These are phyloP conservation scores for Neostethus bicornis DNA, from an alignment of 2,797 vertebrate genomes.

Conservation along the genomic window DNA sequence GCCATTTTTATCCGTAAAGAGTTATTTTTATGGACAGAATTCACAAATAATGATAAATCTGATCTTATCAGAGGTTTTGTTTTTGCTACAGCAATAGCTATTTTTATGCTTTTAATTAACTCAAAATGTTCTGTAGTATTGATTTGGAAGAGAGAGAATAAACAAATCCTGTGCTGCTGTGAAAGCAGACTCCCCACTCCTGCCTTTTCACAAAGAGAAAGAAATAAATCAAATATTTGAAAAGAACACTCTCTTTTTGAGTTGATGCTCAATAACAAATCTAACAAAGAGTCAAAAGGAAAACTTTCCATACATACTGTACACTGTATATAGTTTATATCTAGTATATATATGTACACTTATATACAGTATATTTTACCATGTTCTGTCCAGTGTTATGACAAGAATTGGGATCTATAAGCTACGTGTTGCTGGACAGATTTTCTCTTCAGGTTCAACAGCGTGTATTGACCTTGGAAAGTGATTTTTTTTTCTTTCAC, in stretches of 20 bases:
- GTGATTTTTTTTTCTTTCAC: too few relatives aligned
- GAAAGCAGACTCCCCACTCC: conserved; percentile 42
- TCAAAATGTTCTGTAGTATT: conserved; percentile 26
- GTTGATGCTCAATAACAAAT: neutral
- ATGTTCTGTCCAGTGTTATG: too few relatives aligned
- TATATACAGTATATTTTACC: too few relatives aligned
- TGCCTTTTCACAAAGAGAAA: conserved; percentile 29
- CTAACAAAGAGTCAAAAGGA: neutral
- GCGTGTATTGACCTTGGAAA: too few relatives aligned
- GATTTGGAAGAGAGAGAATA: conserved; percentile 25
- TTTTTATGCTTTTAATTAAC: conserved; percentile 15
- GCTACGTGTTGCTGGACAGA: too few relatives aligned
- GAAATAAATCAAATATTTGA: conserved; percentile 7
- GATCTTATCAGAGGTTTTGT: conserved; percentile 15
- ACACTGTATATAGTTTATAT: too few relatives aligned
- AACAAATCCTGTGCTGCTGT: conserved; percentile 13
- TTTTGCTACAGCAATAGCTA: neutral
- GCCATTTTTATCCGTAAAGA: too few relatives aligned
- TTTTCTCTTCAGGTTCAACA: too few relatives aligned
- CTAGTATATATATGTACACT: too few relatives aligned
- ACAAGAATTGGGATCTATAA: too few relatives aligned
- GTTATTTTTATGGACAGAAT: too few relatives aligned
- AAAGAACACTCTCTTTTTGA: neutral
- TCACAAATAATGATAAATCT: neutral
- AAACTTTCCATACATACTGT: too few relatives aligned